phyloP scores from a whole-genome alignment of 2,888 invertebrate genomes.

The Asteroscopus sphinx region DNA sequence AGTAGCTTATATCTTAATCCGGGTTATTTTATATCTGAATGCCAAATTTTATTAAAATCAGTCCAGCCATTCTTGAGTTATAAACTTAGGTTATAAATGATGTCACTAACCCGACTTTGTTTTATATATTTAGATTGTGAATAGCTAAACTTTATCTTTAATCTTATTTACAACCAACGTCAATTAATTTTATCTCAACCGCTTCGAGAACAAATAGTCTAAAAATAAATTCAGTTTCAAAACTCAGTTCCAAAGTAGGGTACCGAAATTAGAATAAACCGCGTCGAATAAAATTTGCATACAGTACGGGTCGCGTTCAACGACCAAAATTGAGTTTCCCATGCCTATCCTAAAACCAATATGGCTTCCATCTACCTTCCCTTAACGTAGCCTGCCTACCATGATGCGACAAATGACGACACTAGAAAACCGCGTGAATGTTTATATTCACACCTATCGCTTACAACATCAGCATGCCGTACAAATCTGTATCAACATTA shows the following conservation, averaged over 20 bases:
- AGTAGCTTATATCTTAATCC: no score
- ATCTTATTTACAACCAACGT: no score
- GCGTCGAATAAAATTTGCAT: constrained; percentile 69
- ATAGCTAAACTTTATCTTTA: no score
- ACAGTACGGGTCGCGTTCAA: constrained; percentile 60
- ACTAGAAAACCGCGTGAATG: constrained; percentile 43
- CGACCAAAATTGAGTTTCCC: constrained; percentile 71
- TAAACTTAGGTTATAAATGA: no score
- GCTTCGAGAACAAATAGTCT: neutral
- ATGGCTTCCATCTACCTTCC: constrained; percentile 59
- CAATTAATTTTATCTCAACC: no score
- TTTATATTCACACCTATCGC: constrained; percentile 56
- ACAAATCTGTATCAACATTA: constrained; percentile 33
- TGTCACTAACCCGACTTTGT: no score
- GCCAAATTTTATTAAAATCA: no score
- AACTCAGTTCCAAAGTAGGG: constrained; percentile 52
- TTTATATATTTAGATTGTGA: no score
- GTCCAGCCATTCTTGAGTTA: no score
- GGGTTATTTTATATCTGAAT: no score
- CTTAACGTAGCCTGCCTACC: constrained; percentile 26
- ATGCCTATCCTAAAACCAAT: constrained; percentile 70
- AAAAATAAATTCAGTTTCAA: constrained; percentile 50
- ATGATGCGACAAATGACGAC: constrained; percentile 15
- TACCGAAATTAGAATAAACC: constrained; percentile 66
- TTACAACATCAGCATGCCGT: constrained; percentile 41